These are phyloP conservation scores for Falco biarmicus DNA, from an alignment of 2,797 vertebrate genomes.

Conservation along the genomic window DNA sequence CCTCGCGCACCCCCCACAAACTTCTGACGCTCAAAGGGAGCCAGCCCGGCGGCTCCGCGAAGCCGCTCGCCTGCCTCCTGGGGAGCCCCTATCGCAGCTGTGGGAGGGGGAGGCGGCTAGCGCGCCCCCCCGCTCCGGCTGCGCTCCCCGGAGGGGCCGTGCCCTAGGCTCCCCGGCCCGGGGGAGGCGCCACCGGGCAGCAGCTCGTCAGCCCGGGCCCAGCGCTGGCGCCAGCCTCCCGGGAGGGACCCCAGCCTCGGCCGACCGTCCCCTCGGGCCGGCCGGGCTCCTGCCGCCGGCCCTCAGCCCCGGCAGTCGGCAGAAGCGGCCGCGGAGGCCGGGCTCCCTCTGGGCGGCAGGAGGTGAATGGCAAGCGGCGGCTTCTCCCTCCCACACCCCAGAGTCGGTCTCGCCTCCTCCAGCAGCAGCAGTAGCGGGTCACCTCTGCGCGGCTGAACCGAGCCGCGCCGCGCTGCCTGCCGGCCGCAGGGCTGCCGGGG, in stretches of 20 bases:
- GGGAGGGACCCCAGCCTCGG: fast-evolving
- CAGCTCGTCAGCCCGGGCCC: fast-evolving
- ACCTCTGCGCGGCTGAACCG: conserved; percentile 13
- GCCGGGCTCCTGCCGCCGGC: not conserved
- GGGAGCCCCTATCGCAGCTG: too few relatives aligned
- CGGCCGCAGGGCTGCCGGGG: not conserved
- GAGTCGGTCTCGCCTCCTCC: conserved; percentile 27
- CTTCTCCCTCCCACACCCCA: conserved; percentile 41
- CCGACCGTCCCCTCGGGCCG: not conserved
- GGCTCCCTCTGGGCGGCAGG: conserved; percentile 64
- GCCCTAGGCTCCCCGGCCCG: not conserved
- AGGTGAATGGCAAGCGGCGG: conserved; percentile 53
- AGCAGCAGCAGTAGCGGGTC: conserved; percentile 36
- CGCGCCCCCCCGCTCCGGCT: too few relatives aligned
- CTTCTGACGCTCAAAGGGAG: not conserved
- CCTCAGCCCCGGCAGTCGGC: not conserved
- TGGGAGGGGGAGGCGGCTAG: too few relatives aligned
- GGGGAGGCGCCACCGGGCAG: not conserved
- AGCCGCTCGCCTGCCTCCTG: fast-evolving
- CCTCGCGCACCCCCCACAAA: not conserved
- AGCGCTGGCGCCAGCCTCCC: not conserved
- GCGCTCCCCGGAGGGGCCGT: not conserved
- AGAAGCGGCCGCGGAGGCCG: not conserved
- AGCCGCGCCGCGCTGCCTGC: not conserved
- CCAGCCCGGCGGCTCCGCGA: not conserved